Conservation (phyloP, 2,888 invertebrate species). For the Troglohyphantes excavatus region DNA sequence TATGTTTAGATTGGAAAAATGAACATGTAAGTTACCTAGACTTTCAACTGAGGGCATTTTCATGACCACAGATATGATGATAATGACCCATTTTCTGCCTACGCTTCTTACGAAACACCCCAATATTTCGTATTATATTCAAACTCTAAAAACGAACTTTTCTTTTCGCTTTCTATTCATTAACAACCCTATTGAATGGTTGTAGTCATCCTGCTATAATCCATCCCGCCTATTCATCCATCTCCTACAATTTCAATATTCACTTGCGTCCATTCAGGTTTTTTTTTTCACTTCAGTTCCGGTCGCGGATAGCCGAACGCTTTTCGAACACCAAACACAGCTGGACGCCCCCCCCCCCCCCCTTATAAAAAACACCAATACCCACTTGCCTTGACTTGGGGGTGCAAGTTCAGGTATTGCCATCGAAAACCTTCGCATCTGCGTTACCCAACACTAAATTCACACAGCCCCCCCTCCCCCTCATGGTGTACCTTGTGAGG, state of each 20-base stretch:
- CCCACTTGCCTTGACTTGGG: background rate
- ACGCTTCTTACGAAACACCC: too few relatives aligned
- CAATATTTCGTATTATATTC: too few relatives aligned
- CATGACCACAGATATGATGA: too few relatives aligned
- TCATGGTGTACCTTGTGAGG: background rate
- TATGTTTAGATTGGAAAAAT: too few relatives aligned
- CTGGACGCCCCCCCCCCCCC: background rate
- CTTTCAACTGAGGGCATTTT: too few relatives aligned
- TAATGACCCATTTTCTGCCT: too few relatives aligned
- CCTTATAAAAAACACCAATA: background rate
- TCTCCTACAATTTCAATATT: background rate
- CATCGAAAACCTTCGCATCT: conserved; percentile 50
- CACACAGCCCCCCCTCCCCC: conserved; percentile 23
- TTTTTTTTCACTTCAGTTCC: background rate
- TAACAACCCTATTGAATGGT: background rate
- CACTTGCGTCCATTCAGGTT: background rate
- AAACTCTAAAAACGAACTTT: background rate
- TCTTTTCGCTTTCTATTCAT: background rate
- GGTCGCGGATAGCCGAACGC: background rate
- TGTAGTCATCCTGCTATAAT: background rate
- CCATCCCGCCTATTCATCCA: background rate
- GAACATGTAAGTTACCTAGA: too few relatives aligned
- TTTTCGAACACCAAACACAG: conserved; percentile 4
- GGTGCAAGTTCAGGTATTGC: conserved; percentile 54
- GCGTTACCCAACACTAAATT: conserved; percentile 73